These are phyloP conservation scores for Idaea straminata DNA, from an alignment of 2,888 invertebrate genomes.

Conservation along the genomic window DNA sequence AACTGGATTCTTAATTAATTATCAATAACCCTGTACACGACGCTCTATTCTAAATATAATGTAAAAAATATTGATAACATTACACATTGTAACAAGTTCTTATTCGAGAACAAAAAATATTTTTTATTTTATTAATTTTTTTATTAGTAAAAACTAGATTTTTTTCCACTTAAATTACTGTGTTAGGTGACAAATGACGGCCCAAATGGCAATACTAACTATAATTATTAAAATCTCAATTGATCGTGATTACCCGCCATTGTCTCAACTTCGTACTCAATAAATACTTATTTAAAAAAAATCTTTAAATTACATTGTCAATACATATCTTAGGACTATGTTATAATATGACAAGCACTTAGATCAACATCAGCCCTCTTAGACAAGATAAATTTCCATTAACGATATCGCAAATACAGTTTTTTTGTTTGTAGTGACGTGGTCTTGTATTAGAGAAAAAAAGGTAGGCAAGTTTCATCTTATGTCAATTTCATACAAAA, in stretches of 20 bases:
- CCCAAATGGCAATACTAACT: constrained; percentile 58
- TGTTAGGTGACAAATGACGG: constrained; percentile 64
- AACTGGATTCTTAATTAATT: not conserved
- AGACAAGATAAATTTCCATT: no score
- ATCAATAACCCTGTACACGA: constrained; percentile 30
- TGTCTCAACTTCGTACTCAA: constrained; percentile 54
- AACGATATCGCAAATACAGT: no score
- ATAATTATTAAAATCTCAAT: constrained; percentile 40
- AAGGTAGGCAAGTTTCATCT: no score
- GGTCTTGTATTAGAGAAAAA: no score
- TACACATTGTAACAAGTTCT: constrained; percentile 65
- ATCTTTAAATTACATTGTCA: constrained; percentile 67
- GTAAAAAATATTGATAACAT: constrained; percentile 73
- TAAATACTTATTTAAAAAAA: constrained; percentile 74
- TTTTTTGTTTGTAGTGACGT: no score
- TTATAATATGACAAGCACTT: constrained; percentile 63
- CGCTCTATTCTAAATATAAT: constrained; percentile 59
- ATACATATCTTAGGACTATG: constrained; percentile 70
- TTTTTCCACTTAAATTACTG: constrained; percentile 54
- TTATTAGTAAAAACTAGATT: constrained; percentile 73
- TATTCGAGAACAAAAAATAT: constrained; percentile 74
- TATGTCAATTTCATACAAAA: no score
- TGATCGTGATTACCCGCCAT: constrained; percentile 47
- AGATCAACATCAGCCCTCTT: no score
- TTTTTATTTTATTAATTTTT: constrained; percentile 56